phyloP scores from a whole-genome alignment of 2,888 invertebrate species.

The Melinaea menophilus region DNA sequence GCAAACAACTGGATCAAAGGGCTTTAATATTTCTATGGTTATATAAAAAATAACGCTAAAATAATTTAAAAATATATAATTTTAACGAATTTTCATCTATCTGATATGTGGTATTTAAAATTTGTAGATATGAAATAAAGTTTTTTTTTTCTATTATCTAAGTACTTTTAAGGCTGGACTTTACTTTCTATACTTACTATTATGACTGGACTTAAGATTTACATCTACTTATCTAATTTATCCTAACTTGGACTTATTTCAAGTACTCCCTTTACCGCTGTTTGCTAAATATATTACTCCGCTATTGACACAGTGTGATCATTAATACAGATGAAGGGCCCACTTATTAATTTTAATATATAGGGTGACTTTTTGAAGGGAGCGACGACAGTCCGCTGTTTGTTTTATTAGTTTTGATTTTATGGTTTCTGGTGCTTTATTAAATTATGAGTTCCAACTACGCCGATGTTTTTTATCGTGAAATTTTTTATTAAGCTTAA shows the following conservation, averaged over 20 bases:
- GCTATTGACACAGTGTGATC: constrained; percentile 74
- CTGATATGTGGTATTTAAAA: too few relatives aligned
- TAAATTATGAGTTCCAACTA: constrained; percentile 14
- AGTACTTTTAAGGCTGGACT: too few relatives aligned
- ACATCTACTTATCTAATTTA: not conserved
- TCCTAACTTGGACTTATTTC: constrained; percentile 34
- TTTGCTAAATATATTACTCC: constrained; percentile 74
- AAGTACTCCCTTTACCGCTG: constrained; percentile 50
- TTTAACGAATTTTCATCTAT: too few relatives aligned
- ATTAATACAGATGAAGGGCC: constrained; percentile 73
- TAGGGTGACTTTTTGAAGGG: constrained; percentile 65
- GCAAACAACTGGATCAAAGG: constrained; percentile 68
- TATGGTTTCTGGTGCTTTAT: constrained; percentile 49
- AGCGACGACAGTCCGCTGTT: constrained; percentile 57
- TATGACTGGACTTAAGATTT: not conserved
- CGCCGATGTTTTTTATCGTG: not conserved
- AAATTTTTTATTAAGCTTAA: not conserved
- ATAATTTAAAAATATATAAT: too few relatives aligned
- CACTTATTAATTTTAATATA: constrained; percentile 78
- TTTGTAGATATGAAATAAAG: too few relatives aligned
- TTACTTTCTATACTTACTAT: not conserved
- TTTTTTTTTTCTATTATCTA: too few relatives aligned
- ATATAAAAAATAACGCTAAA: not conserved
- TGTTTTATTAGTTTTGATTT: constrained; percentile 74
- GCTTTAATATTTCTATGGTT: constrained; percentile 32